These are phyloP conservation scores for Copidosoma aretas DNA, from an alignment of 2,888 invertebrate species.

Conservation along the genomic window DNA sequence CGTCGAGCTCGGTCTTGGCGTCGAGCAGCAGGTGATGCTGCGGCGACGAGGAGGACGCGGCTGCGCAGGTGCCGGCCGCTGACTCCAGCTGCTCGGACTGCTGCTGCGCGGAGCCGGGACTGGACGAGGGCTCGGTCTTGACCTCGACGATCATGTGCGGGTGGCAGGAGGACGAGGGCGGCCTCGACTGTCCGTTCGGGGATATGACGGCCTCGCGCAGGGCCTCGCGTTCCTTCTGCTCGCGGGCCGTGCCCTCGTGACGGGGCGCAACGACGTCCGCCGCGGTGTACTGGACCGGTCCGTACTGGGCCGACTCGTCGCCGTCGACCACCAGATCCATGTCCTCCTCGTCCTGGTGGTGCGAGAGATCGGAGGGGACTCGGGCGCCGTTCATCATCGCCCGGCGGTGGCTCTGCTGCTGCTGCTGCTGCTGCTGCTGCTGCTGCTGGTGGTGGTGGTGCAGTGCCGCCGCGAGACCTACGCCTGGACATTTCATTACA, in stretches of 20 bases:
- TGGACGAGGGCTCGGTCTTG: slow-evolving; percentile 58
- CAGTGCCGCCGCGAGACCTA: not conserved
- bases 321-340: slow-evolving; percentile 84
- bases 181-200: slow-evolving; percentile 55
- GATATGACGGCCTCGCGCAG: slow-evolving; percentile 66
- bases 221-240: slow-evolving; percentile 67
- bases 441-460: slow-evolving; percentile 49
- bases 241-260: slow-evolving; percentile 62
- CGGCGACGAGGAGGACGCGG: slow-evolving; percentile 22
- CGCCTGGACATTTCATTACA: too few species aligned
- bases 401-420: slow-evolving; percentile 48
- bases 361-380: too few species aligned
- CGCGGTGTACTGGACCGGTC: slow-evolving; percentile 86
- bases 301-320: slow-evolving; percentile 83
- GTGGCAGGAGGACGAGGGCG: too few species aligned
- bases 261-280: slow-evolving; percentile 69
- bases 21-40: slow-evolving; percentile 30
- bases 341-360: slow-evolving; percentile 70
- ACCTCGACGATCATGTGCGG: slow-evolving; percentile 56
- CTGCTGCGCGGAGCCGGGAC: slow-evolving; percentile 48
- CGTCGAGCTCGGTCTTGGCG: slow-evolving; percentile 34
- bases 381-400: slow-evolving; percentile 42
- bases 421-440: slow-evolving; percentile 58
- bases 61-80: not conserved
- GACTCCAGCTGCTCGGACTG: slow-evolving; percentile 36